Percentiles rank a stretch among this genome's conserved stretches.
phyloP scores from a whole-genome alignment of 2,113 vertebrate species.

The Charadrius vociferus region DNA sequence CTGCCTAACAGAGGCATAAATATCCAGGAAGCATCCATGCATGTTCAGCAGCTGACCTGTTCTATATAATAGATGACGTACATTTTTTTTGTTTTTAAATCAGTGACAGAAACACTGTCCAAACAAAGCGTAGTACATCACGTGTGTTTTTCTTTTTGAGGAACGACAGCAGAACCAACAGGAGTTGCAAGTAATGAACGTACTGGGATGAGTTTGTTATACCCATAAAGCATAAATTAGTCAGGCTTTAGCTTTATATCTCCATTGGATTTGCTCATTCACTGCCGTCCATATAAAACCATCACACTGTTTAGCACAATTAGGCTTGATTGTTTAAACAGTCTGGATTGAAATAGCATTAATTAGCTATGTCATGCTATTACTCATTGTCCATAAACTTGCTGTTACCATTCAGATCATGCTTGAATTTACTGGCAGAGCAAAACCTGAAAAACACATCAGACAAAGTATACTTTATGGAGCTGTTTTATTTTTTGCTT shows the following conservation, averaged over 20 bases:
- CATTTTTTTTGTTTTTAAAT: background rate
- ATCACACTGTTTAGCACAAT: slow-evolving; percentile 67
- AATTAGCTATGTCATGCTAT: slow-evolving; percentile 78
- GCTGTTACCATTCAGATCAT: slow-evolving; percentile 72
- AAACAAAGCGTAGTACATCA: background rate
- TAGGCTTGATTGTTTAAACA: slow-evolving; percentile 75
- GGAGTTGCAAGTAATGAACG: background rate
- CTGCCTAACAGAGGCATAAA: background rate
- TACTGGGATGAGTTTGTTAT: background rate
- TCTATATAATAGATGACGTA: background rate
- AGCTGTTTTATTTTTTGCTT: background rate
- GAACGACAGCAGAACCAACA: background rate
- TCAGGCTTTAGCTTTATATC: slow-evolving; percentile 51
- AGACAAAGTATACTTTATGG: background rate
- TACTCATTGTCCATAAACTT: slow-evolving; percentile 74
- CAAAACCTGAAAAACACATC: slow-evolving; percentile 41
- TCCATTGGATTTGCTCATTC: slow-evolving; percentile 54
- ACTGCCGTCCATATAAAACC: slow-evolving; percentile 60
- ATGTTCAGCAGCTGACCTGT: background rate
- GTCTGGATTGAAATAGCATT: slow-evolving; percentile 73
- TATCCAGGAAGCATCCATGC: background rate
- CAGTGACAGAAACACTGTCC: background rate
- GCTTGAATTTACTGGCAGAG: slow-evolving; percentile 69
- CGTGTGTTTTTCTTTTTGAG: background rate
- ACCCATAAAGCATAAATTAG: background rate